These are phyloP conservation scores for Hippocampus comes DNA, from an alignment of 2,113 vertebrate genomes.

Conservation along the genomic window DNA sequence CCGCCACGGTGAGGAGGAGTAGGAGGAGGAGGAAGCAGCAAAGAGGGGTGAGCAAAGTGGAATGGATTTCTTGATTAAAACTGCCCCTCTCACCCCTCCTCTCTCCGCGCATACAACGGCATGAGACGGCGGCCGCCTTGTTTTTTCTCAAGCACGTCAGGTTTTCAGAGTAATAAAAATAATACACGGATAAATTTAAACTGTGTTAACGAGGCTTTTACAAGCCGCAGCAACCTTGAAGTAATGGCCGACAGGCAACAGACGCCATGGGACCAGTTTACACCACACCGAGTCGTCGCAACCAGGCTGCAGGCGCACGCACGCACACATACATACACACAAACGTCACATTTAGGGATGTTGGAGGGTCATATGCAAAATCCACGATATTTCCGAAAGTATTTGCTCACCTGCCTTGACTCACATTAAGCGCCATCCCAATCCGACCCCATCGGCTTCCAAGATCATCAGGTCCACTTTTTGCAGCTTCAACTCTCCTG, in stretches of 20 bases:
- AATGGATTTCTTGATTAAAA: slow-evolving; percentile 82
- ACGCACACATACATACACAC: slow-evolving; percentile 13
- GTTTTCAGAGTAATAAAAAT: no score
- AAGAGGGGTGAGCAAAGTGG: slow-evolving; percentile 68
- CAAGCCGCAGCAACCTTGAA: slow-evolving; percentile 76
- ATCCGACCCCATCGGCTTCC: no score
- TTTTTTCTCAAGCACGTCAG: no score
- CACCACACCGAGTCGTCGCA: slow-evolving; percentile 27
- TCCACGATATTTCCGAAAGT: no score
- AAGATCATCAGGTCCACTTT: no score
- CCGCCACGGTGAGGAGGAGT: slow-evolving; percentile 35
- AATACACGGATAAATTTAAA: no score
- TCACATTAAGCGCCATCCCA: no score
- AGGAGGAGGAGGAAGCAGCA: slow-evolving; percentile 40
- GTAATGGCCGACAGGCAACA: slow-evolving; percentile 74
- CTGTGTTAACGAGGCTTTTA: slow-evolving; percentile 84
- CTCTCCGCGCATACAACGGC: slow-evolving; percentile 49
- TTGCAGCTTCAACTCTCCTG: no score
- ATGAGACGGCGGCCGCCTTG: slow-evolving; percentile 60
- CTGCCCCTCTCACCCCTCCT: slow-evolving; percentile 55
- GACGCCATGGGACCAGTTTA: slow-evolving; percentile 69
- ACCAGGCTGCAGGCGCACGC: slow-evolving; percentile 9
- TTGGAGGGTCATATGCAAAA: not conserved
- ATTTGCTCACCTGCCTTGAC: no score
- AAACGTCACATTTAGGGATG: not conserved